Base-by-base conservation (phyloP, 2,888 invertebrate species). In the Scaptomyza parva region DNA sequence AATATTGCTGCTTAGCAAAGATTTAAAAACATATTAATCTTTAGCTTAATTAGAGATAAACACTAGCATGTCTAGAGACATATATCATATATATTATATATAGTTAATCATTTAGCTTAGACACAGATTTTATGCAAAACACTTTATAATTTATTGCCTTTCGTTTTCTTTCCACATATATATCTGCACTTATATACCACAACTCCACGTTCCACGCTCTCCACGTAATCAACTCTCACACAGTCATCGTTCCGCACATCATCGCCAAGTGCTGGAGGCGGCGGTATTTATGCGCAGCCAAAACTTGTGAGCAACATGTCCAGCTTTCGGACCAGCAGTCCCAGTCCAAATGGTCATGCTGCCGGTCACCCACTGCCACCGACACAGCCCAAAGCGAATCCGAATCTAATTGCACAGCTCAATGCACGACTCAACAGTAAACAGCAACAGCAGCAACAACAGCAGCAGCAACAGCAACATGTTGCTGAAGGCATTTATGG, bases 191-290 rank as follows among this genome's bases (percentile, higher is more conserved):
- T n/a, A n/a, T n/a, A n/a, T n/a, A n/a, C n/a, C n/a, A n/a, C n/a
- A n/a, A 18, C 58, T 30, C 20, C 50, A 55, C 45, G n/a, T n/a
- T n/a, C n/a, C n/a, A n/a, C n/a, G n/a, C n/a, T n/a, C n/a, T n/a
- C 40, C 51, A 50, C 24, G 14, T 48, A n/a, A 52, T 35, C 55
- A 43, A 28, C 41, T 28, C 39, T 30, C 26, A 30, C 62, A 41
- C 82, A 92, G 92, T 90, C 91, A 74, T 91, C 91, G 76, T 91
- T 89, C 77, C 90, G 91, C 89, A 91, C 92, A 52, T 88, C 90
- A 77, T 91, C 91, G 63, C 89, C 90, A 35, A 90, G 91, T 40
- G 63, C 70, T n/a, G 75, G 82, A 39, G 53, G 39, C 22, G 66
- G 88, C 70, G 66, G 88, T 69, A 91, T 92, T 57, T 92, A 92